A percentile compares a stretch with the other conserved stretches of the same genome.
Conservation (phyloP, 2,113 vertebrate species). For the Lampris incognitus region DNA sequence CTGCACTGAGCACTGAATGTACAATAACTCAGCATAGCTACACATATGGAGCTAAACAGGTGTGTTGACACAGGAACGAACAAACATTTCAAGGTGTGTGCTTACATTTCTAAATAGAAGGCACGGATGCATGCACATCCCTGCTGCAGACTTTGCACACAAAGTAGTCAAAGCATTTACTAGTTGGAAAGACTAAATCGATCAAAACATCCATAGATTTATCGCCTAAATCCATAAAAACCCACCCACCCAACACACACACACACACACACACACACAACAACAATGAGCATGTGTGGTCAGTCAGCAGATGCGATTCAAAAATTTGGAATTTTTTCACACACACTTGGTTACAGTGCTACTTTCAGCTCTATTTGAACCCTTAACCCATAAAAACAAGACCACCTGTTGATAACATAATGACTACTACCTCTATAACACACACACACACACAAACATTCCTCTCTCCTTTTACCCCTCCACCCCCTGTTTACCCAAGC, state of each 20-base stretch:
- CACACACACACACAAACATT: too few relatives aligned
- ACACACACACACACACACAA: neutral
- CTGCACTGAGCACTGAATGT: conserved; percentile 28
- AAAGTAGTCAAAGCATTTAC: neutral
- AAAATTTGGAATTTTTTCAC: too few relatives aligned
- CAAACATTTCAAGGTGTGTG: conserved; percentile 28
- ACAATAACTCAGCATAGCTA: conserved; percentile 19
- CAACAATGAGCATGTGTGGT: neutral
- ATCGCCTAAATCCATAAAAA: neutral
- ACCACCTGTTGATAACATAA: neutral
- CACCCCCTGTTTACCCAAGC: neutral
- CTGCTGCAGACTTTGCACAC: conserved; percentile 5
- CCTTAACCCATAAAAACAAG: neutral
- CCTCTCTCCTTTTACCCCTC: too few relatives aligned
- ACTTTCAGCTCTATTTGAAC: neutral
- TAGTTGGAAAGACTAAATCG: neutral
- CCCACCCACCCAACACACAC: neutral
- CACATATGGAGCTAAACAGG: conserved; percentile 8
- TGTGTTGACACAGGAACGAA: conserved; percentile 11
- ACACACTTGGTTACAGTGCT: neutral
- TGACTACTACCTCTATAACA: too few relatives aligned
- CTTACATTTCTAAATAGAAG: conserved; percentile 10
- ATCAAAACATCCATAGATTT: too few relatives aligned
- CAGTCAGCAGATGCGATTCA: too few relatives aligned
- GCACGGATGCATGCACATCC: neutral